Evolutionary conservation across 2,888 invertebrate species (phyloP).

Genomic region (Chaetoderma sp.): DNA sequence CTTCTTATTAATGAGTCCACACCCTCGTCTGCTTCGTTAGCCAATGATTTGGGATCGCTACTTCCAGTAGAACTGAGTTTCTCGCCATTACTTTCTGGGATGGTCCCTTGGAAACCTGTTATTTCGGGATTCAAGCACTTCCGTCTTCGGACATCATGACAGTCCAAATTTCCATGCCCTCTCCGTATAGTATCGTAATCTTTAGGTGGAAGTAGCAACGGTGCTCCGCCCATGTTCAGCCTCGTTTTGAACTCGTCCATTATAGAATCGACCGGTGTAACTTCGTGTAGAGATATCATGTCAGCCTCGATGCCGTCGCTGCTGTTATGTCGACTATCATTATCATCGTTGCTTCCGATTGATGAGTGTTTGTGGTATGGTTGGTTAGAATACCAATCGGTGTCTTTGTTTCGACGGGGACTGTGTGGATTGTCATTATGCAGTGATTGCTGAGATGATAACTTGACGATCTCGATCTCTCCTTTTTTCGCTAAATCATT

Average conservation of each 20-base stretch:
- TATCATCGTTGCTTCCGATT: slow-evolving; percentile 41
- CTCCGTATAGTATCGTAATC: slow-evolving; percentile 94
- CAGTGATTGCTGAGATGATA: not conserved
- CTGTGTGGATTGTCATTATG: slow-evolving; percentile 15
- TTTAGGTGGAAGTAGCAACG: slow-evolving; percentile 89
- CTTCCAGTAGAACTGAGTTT: not conserved
- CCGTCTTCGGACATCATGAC: slow-evolving; percentile 43
- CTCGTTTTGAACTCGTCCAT: slow-evolving; percentile 90
- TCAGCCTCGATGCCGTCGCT: slow-evolving; percentile 57
- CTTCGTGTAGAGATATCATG: slow-evolving; percentile 50
- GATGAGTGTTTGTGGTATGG: slow-evolving; percentile 45
- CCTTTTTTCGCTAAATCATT: slow-evolving; percentile 52
- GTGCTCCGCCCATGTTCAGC: slow-evolving; percentile 72
- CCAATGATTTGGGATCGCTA: not conserved
- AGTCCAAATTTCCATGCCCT: slow-evolving; percentile 80
- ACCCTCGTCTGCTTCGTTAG: not conserved
- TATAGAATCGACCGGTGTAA: slow-evolving; percentile 84
- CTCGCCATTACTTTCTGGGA: not conserved
- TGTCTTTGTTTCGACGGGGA: slow-evolving; percentile 20
- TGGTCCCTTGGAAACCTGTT: slow-evolving; percentile 33
- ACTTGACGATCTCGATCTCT: slow-evolving; percentile 46
- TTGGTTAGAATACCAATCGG: slow-evolving; percentile 40
- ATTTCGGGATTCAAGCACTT: slow-evolving; percentile 51
- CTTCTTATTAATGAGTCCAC: no score
- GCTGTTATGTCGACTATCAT: slow-evolving; percentile 45